Evolutionary conservation across 1,140 invertebrate genomes (phyloP).

Genomic region (Agraylea sexmaculata): DNA sequence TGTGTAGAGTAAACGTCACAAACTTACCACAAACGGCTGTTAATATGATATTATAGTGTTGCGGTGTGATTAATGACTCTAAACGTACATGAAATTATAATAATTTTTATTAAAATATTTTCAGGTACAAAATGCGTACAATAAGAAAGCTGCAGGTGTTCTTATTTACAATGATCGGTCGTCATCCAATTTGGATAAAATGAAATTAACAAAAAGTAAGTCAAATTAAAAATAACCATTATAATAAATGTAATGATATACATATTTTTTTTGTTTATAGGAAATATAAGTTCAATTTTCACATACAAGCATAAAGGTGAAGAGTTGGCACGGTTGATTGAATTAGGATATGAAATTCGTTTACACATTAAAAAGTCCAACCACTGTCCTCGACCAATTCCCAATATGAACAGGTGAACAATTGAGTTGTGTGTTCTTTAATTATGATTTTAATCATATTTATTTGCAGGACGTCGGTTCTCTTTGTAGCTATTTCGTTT

Average conservation of each 20-base stretch:
- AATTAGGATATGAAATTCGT: constrained; percentile 52
- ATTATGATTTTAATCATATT: constrained; percentile 18
- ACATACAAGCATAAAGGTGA: constrained; percentile 64
- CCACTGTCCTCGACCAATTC: constrained; percentile 40
- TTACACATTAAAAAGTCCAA: constrained; percentile 53
- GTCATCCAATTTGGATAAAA: constrained; percentile 52
- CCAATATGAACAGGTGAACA: constrained; percentile 51
- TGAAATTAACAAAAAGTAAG: constrained; percentile 54
- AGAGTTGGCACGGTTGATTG: constrained; percentile 52
- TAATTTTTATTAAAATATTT: constrained; percentile 10
- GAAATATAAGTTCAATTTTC: constrained; percentile 66
- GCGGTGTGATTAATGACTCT: too few species aligned
- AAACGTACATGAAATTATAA: background rate
- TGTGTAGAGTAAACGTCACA: too few species aligned
- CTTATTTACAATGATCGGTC: constrained; percentile 65
- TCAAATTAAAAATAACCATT: constrained; percentile 18
- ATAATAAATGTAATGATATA: constrained; percentile 19
- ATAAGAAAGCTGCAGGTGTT: constrained; percentile 55
- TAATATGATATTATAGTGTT: too few species aligned
- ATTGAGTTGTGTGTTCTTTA: background rate
- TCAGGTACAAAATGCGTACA: constrained; percentile 54
- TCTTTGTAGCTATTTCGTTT: constrained; percentile 90
- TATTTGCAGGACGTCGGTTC: constrained; percentile 63
- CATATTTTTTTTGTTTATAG: constrained; percentile 34
- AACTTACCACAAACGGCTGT: too few species aligned